Base-by-base conservation (phyloP, 2,888 invertebrate species). In the Pyrochroa serraticornis region DNA sequence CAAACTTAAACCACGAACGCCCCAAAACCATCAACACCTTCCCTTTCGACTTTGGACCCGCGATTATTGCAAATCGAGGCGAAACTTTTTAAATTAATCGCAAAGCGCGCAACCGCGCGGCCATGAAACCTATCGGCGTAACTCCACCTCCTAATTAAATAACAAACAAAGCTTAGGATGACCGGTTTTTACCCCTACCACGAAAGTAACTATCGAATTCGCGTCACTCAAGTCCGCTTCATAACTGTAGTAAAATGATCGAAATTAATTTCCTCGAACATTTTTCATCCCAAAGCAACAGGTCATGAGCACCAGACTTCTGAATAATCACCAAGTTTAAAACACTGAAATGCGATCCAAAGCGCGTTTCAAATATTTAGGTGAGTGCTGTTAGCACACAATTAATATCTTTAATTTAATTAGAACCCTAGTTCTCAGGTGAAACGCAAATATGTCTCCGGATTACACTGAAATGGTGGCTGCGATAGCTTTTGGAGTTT, bases 401-500 rank as follows among this genome's bases (percentile, higher is more conserved):
- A 22, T 22, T 22, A 22, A 5, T 5, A 22, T 5, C 5, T 22
- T 22, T 22, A 5, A 22, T 22, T 22, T 2, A 22, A 22, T 22
- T 22, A 2, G 22, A 2, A 22, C 2, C 5, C 22, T n/a, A 8
- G 8, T 43, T 43, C 13, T 1, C 8, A 41, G 41, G 13, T n/a
- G 30, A 30, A 7, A 7, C 9, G 7, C 10, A 50, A 64, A 44
- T 51, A 78, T 79, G 78, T 71, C 77, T 46, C 74, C 79, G 32
- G 78, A 79, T 70, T 81, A 80, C 64, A 87, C 88, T 83, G 89
- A 89, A 75, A 83, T 86, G 63, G 83, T 89, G 41, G 87, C 88
- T 36, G 85, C 85, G 31, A 83, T 88, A 42, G 87, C 88, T 35
- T 83, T 89, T 65, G 86, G 85, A 38, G 85, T 87, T 5, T 78